Percentiles rank a stretch among this genome's conserved stretches.
These are phyloP conservation scores for Synergus gifuensis DNA, from an alignment of 2,888 invertebrate genomes.

Conservation along the genomic window DNA sequence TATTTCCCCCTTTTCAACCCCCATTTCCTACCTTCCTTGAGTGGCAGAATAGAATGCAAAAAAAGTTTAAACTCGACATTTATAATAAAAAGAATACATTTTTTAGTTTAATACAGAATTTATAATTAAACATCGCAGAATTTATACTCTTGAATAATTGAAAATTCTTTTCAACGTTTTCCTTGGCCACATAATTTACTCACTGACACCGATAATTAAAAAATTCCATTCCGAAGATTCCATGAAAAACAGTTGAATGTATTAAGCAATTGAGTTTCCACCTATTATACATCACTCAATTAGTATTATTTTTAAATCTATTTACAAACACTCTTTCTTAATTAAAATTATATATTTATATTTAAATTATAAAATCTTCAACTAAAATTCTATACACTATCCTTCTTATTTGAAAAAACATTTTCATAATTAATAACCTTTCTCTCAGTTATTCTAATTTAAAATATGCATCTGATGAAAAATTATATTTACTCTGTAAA, in stretches of 20 bases:
- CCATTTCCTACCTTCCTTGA: no score
- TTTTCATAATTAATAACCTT: no score
- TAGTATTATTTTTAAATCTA: not conserved
- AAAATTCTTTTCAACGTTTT: slow-evolving; percentile 8
- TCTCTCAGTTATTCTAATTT: no score
- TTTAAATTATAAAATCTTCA: no score
- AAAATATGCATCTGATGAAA: no score
- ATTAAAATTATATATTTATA: no score
- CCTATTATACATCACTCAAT: not conserved
- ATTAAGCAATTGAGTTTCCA: not conserved
- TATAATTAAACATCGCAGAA: not conserved
- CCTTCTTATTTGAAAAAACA: no score
- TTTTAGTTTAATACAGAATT: not conserved
- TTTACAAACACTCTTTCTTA: not conserved
- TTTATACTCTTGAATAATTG: not conserved
- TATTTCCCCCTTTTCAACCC: no score
- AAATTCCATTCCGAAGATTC: slow-evolving; percentile 1
- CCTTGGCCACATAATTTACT: not conserved
- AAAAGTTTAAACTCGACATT: no score
- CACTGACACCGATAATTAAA: not conserved
- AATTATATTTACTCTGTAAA: no score
- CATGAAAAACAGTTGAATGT: not conserved
- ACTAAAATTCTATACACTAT: not conserved
- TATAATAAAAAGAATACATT: not conserved
- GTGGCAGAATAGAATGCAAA: no score